A percentile compares a stretch with the other conserved stretches of the same genome.
Evolutionary conservation across 1,140 invertebrate species (phyloP).

Genomic region (Zaprionus capensis): DNA sequence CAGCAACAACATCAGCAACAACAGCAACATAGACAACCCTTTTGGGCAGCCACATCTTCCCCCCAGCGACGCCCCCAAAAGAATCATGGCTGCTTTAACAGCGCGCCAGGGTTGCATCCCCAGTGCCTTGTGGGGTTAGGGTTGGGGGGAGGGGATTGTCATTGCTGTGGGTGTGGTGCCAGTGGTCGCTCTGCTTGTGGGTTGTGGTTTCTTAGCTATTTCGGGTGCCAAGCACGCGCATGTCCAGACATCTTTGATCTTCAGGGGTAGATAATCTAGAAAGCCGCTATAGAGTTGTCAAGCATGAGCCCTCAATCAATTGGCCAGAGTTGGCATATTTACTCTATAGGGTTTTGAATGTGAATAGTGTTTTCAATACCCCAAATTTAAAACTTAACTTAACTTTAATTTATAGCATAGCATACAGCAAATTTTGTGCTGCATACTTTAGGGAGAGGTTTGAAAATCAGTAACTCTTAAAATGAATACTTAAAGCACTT

Average conservation of each 20-base stretch:
- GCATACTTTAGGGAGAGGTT: too few species aligned
- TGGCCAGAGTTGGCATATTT: too few species aligned
- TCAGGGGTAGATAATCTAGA: not conserved
- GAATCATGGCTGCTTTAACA: slow-evolving; percentile 28
- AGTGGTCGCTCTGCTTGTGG: not conserved
- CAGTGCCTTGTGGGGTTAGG: slow-evolving; percentile 5
- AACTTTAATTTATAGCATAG: too few species aligned
- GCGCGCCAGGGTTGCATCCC: slow-evolving; percentile 35
- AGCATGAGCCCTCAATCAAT: not conserved
- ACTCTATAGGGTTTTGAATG: too few species aligned
- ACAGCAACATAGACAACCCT: slow-evolving; percentile 18
- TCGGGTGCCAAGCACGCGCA: slow-evolving; percentile 14
- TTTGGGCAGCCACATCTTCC: slow-evolving; percentile 1
- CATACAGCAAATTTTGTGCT: too few species aligned
- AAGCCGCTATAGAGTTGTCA: not conserved
- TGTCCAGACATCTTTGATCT: slow-evolving; percentile 18
- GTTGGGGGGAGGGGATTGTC: not conserved
- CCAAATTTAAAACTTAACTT: too few species aligned
- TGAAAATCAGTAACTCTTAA: too few species aligned
- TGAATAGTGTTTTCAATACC: too few species aligned
- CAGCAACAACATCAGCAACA: slow-evolving; percentile 7
- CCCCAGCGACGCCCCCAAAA: slow-evolving; percentile 11
- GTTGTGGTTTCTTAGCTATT: slow-evolving; percentile 31
- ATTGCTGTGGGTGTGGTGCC: not conserved
- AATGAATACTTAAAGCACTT: too few species aligned